Conservation (phyloP, 2,113 vertebrate species). For the Osmerus mordax region DNA sequence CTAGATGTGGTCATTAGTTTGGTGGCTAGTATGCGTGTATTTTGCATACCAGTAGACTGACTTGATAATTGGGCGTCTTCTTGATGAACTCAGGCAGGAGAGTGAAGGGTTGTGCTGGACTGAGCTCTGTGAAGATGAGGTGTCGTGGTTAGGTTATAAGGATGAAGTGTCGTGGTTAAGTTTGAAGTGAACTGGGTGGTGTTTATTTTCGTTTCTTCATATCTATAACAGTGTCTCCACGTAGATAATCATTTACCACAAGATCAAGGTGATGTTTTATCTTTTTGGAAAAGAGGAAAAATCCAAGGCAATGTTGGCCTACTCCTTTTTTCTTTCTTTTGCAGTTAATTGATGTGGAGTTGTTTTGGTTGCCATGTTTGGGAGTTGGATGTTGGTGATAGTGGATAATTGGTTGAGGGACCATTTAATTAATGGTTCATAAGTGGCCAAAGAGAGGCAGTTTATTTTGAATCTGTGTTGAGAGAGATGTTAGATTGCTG, state of each 20-base stretch:
- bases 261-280: background rate
- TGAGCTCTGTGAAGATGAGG: constrained; percentile 11
- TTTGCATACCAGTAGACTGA: constrained; percentile 26
- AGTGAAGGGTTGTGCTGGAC: constrained; percentile 19
- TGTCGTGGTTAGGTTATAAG: constrained; percentile 12
- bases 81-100: constrained; percentile 31
- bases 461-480: constrained; percentile 32
- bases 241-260: background rate
- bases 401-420: background rate
- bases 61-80: constrained; percentile 33
- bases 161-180: constrained; percentile 16
- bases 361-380: background rate
- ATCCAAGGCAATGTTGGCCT: background rate
- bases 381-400: background rate
- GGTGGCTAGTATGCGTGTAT: constrained; percentile 25
- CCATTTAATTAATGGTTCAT: constrained; percentile 5
- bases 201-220: constrained; percentile 18
- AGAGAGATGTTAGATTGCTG: constrained; percentile 28
- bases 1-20: constrained; percentile 13
- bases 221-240: constrained; percentile 23
- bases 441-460: constrained; percentile 26
- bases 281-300: background rate
- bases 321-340: background rate
- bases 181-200: constrained; percentile 25
- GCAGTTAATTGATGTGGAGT: background rate